These are phyloP conservation scores for Glaucidium brasilianum DNA, from an alignment of 2,113 vertebrate species.

Conservation along the genomic window DNA sequence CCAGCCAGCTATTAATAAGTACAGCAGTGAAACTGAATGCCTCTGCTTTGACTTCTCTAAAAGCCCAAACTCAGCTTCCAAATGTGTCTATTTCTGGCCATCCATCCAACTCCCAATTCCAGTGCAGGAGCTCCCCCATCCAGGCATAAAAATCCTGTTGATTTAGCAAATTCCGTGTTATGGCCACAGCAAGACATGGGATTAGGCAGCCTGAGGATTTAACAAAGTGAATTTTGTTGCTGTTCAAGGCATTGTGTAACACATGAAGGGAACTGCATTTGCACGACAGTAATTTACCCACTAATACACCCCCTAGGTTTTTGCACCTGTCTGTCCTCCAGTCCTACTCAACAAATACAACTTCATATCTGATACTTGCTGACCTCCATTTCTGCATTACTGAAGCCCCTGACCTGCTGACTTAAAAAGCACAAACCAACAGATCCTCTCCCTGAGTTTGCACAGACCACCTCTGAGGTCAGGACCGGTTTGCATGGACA, in stretches of 20 bases:
- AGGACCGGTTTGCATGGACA: not conserved
- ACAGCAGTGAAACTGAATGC: not conserved
- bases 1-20: constrained; percentile 16
- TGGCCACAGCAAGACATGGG: not conserved
- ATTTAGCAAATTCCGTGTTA: not conserved
- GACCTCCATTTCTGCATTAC: not conserved
- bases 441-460: not conserved
- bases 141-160: not conserved
- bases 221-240: not conserved
- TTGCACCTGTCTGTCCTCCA: not conserved
- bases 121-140: not conserved
- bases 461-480: not conserved
- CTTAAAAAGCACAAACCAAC: not conserved
- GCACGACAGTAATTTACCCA: not conserved
- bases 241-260: not conserved
- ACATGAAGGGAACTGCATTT: not conserved
- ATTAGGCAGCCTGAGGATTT: not conserved
- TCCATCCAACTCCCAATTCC: not conserved
- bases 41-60: not conserved
- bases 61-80: not conserved
- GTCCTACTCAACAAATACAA: not conserved
- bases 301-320: not conserved
- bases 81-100: not conserved
- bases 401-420: not conserved
- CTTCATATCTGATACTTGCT: not conserved